A percentile compares a stretch with the other conserved stretches of the same genome.
Conservation (phyloP, 2,888 invertebrate species). For the Xylocampa areola region DNA sequence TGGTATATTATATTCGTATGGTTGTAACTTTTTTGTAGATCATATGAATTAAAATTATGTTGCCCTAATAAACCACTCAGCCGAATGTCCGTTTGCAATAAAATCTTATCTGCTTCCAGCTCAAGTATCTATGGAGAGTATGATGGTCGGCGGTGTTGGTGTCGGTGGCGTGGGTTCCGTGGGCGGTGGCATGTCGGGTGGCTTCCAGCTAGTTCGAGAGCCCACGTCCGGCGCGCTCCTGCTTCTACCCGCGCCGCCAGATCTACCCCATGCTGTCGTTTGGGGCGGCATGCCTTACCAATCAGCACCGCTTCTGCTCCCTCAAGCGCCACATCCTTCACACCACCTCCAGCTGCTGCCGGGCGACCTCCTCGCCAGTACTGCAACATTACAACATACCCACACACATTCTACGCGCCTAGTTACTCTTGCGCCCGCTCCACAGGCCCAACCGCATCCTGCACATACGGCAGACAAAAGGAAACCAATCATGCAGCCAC, state of each 20-base stretch:
- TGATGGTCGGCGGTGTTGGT: slow-evolving; percentile 91
- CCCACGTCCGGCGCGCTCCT: slow-evolving; percentile 95
- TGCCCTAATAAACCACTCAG: not conserved
- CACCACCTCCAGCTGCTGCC: slow-evolving; percentile 92
- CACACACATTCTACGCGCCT: slow-evolving; percentile 92
- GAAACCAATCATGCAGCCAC: slow-evolving; percentile 86
- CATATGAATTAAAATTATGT: too few relatives aligned
- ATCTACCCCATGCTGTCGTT: slow-evolving; percentile 93
- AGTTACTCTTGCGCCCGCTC: slow-evolving; percentile 91
- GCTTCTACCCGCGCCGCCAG: slow-evolving; percentile 93
- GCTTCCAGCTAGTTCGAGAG: slow-evolving; percentile 96
- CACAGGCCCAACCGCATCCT: slow-evolving; percentile 79
- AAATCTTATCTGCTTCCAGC: slow-evolving; percentile 82
- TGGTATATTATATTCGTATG: too few relatives aligned
- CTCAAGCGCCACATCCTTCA: slow-evolving; percentile 89
- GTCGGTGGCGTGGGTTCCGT: slow-evolving; percentile 92
- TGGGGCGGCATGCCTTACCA: slow-evolving; percentile 92
- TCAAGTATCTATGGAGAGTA: slow-evolving; percentile 93
- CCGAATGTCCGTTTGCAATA: not conserved
- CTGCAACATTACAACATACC: slow-evolving; percentile 91
- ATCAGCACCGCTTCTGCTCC: slow-evolving; percentile 80
- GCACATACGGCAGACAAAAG: slow-evolving; percentile 77
- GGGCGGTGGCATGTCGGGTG: slow-evolving; percentile 90
- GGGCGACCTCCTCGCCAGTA: slow-evolving; percentile 91
- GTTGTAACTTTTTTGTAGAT: too few relatives aligned